These are phyloP conservation scores for Ailuropoda melanoleuca DNA, from an alignment of 2,113 vertebrate genomes.

Conservation along the genomic window DNA sequence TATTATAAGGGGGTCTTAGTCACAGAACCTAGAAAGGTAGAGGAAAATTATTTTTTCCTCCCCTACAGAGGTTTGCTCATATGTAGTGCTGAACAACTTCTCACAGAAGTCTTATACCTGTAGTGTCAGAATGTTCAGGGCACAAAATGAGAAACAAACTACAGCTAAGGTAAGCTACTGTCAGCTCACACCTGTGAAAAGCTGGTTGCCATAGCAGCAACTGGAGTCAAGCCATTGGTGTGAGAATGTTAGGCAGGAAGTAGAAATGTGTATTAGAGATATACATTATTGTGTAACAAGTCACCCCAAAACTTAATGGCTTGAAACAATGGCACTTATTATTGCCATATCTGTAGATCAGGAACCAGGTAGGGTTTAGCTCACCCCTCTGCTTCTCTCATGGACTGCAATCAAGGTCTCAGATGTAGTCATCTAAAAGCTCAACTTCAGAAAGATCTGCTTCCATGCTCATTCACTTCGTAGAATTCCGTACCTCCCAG, in stretches of 20 bases:
- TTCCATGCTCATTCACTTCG: neutral
- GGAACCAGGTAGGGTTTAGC: neutral
- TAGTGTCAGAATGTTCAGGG: neutral
- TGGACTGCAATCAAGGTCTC: neutral
- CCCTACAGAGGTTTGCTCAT: neutral
- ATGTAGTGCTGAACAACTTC: neutral
- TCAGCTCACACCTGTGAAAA: neutral
- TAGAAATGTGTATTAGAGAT: neutral
- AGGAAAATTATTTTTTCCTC: neutral
- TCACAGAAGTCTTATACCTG: neutral
- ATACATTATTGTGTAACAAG: neutral
- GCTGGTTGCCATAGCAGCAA: neutral
- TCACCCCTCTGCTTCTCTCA: neutral
- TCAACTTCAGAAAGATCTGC: neutral
- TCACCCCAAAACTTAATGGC: neutral
- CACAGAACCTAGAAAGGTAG: neutral
- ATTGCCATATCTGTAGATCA: neutral
- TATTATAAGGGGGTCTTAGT: neutral
- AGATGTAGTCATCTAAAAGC: neutral
- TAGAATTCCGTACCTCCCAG: neutral
- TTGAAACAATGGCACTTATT: neutral
- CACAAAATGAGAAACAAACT: neutral
- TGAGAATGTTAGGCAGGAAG: neutral
- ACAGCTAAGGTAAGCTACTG: neutral
- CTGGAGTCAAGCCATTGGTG: neutral